These are phyloP conservation scores for Burhinus bistriatus DNA, from an alignment of 2,113 vertebrate genomes.

Conservation along the genomic window DNA sequence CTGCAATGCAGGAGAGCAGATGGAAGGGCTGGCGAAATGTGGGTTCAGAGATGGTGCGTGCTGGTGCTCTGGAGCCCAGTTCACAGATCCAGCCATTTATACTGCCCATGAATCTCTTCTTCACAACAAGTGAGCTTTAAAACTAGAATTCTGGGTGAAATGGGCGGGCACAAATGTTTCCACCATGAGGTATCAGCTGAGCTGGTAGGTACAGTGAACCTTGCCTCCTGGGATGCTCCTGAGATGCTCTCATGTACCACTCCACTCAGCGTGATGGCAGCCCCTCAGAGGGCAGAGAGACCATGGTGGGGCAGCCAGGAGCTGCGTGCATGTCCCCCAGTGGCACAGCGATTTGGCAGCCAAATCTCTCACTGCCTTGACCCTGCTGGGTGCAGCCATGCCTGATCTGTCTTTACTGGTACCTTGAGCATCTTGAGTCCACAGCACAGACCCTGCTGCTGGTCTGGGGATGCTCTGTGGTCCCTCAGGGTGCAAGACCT, in stretches of 20 bases:
- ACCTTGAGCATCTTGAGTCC: not conserved
- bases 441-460: not conserved
- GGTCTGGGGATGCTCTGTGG: not conserved
- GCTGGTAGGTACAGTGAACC: not conserved
- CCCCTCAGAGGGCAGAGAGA: not conserved
- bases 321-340: not conserved
- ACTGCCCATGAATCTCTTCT: not conserved
- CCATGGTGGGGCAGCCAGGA: fast-evolving
- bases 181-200: not conserved
- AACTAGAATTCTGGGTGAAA: not conserved
- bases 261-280: not conserved
- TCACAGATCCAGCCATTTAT: not conserved
- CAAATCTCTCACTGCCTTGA: not conserved
- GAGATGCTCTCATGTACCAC: too few species aligned
- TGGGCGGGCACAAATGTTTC: not conserved
- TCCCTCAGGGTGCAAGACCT: not conserved
- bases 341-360: not conserved
- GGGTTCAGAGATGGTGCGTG: not conserved
- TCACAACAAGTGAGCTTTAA: not conserved
- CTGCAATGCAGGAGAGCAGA: not conserved
- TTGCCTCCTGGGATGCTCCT: not conserved
- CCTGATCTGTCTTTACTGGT: not conserved
- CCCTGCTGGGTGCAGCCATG: fast-evolving
- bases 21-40: not conserved
- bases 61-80: not conserved